Evolutionary conservation across 2,113 vertebrate genomes (phyloP).

Genomic region (Actinemys pallida): DNA sequence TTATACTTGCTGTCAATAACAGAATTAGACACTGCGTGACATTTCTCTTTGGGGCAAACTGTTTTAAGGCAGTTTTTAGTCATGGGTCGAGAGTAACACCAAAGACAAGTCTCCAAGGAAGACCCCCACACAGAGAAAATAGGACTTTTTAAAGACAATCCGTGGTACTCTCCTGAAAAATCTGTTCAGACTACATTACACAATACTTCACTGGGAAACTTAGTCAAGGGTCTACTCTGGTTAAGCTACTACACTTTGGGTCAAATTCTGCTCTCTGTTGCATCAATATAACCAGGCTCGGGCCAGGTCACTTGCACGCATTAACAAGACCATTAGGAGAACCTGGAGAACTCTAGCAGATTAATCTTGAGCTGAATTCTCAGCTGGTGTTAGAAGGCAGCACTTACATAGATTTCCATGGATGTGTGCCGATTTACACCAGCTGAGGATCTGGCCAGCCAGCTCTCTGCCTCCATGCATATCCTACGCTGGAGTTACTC

Average conservation of each 20-base stretch:
- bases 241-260: background rate
- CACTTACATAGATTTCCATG: background rate
- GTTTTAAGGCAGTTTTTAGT: background rate
- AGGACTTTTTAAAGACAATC: background rate
- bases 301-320: too few relatives aligned
- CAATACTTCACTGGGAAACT: background rate
- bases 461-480: background rate
- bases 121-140: background rate
- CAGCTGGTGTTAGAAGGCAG: too few relatives aligned
- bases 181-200: background rate
- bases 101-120: background rate
- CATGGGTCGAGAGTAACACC: background rate
- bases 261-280: background rate
- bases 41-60: rapidly evolving
- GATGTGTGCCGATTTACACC: background rate
- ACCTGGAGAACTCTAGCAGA: background rate
- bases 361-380: background rate
- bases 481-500: rapidly evolving
- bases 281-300: background rate
- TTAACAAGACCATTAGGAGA: background rate
- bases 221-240: background rate
- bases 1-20: background rate
- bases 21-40: background rate
- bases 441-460: background rate
- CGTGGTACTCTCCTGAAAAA: background rate